Percentiles rank a stretch among this genome's conserved stretches.
phyloP scores from a whole-genome alignment of 2,113 vertebrate species.

The Oenanthe melanoleuca region DNA sequence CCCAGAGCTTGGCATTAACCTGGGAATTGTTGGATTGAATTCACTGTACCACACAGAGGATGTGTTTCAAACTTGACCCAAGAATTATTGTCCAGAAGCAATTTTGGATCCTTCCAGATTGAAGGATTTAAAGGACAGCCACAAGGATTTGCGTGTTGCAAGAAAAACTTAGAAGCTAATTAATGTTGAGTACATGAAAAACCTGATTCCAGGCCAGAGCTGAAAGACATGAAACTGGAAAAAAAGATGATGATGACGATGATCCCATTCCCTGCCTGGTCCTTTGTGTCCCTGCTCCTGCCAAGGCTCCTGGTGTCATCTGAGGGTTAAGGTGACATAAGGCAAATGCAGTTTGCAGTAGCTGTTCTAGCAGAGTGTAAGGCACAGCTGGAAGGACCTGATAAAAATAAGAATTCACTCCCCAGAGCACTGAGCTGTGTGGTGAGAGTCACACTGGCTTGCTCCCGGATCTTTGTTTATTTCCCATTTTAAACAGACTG shows the following conservation, averaged over 20 bases:
- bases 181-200: neutral
- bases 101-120: neutral
- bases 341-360: neutral
- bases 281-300: neutral
- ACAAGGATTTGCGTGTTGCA: neutral
- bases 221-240: neutral
- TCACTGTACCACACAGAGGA: neutral
- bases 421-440: neutral
- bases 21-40: neutral
- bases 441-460: neutral
- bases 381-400: neutral
- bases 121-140: neutral
- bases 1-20: neutral
- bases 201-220: neutral
- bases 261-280: neutral
- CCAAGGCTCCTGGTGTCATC: neutral
- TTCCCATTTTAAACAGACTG: neutral
- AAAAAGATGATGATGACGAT: neutral
- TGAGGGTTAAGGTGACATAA: neutral
- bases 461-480: neutral
- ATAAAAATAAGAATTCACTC: neutral
- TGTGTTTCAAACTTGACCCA: neutral
- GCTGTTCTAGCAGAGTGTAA: neutral
- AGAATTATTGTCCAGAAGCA: neutral
- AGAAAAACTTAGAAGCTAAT: neutral